A percentile compares a stretch with the other conserved stretches of the same genome.
These are phyloP conservation scores for Nasonia longicornis DNA, from an alignment of 1,140 invertebrate species.

Conservation along the genomic window DNA sequence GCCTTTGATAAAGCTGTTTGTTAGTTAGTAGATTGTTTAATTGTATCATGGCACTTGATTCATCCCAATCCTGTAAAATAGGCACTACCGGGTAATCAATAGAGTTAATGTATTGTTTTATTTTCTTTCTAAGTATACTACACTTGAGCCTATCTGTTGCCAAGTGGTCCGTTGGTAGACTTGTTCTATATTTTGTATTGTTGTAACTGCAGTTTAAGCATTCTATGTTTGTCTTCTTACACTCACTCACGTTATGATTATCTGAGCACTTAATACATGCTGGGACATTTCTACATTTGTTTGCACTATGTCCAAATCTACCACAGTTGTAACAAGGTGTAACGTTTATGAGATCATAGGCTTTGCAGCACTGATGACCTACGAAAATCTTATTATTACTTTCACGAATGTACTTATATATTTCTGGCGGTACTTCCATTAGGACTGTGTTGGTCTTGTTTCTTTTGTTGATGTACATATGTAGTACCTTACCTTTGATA, in stretches of 20 bases:
- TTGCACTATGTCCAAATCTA: neutral
- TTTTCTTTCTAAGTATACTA: neutral
- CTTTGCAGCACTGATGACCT: neutral
- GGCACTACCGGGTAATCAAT: neutral
- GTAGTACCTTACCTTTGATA: neutral
- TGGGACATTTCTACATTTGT: neutral
- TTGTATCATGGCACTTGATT: neutral
- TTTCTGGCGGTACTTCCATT: neutral
- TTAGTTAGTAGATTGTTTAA: neutral
- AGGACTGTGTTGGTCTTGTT: neutral
- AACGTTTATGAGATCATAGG: neutral
- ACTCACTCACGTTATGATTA: neutral
- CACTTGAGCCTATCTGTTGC: neutral
- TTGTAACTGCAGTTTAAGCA: neutral
- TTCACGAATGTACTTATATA: neutral
- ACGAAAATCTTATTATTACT: neutral
- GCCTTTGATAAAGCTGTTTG: neutral
- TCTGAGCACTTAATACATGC: neutral
- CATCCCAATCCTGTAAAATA: neutral
- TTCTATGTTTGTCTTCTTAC: neutral
- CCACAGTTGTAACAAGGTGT: no score
- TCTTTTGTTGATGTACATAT: conserved; percentile 2
- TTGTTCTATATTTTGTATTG: neutral
- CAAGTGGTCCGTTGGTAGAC: neutral
- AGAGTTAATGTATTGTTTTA: conserved; percentile 4